Evolutionary conservation across 1,140 invertebrate species (phyloP), one percentile per base, ranked within the genome.

Genomic region (Drosophila seguyi): DNA sequence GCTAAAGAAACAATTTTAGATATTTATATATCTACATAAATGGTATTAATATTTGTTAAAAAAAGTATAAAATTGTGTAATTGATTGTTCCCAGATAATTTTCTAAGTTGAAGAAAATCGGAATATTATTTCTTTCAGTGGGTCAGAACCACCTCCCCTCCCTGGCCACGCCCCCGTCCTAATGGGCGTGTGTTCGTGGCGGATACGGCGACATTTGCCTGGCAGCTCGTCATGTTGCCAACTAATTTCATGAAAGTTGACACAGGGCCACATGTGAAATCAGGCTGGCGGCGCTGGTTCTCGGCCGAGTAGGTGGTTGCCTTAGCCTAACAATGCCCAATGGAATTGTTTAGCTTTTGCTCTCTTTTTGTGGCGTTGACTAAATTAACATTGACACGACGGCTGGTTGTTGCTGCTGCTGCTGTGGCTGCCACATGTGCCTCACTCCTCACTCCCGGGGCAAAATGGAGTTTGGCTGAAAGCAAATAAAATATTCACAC

Each of bases 161-260:
- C 45, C 20, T 16, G 34, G 48, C n/a, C 42, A 27, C 50, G 59
- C 41, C 36, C 34, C 16, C 27, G 20, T 39, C 48, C 78, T 68
- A 73, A 90, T 86, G 82, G 87, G 86, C 82, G 82, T 91, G 82
- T 90, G 82, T 85, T 68, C 53, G 50, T 58, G 60, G 36, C 72
- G 66, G 59, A 41, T 56, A 39, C 74, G 72, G 45, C 55, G 71
- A 63, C 84, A 72, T 63, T 73, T 74, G 57, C 50, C 58, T 85
- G 81, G 86, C 86, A 85, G 81, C 85, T 90, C 88, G 88, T 91
- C 88, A 91, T 91, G 88, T 88, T 91, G 90, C 84, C 79, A 91
- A 85, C 88, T 91, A 91, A 91, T 91, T 91, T 91, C 85, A 82
- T 85, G 79, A 88, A 83, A 91, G 79, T 91, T 91, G 88, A 91